Base-by-base conservation (phyloP, 2,113 vertebrate genomes). In the Acrocephalus kingi region DNA sequence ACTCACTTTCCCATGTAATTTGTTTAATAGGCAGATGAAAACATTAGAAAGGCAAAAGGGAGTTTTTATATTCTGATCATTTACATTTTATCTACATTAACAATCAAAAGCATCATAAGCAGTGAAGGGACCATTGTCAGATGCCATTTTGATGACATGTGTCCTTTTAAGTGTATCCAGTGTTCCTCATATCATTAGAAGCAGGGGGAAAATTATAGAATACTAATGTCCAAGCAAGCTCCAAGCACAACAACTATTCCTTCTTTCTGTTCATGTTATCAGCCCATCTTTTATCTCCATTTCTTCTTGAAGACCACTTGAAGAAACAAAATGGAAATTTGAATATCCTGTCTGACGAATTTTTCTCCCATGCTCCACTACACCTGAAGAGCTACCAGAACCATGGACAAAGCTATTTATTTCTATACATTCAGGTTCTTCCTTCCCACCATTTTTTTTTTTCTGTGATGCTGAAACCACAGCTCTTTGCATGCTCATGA, bases 61-160 rank as follows among this genome's bases (percentile, higher is more conserved):
- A 95, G 51, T 6, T 83, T 96, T 95, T 91, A 79, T 66, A 93
- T 93, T 95, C 87, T 94, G 78, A 91, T 94, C 71, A 91, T 88
- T 95, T 94, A 91, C 87, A 85, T 89, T 93, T 91, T 89, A 79
- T 95, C 84, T 90, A 41, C 90, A 93, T 93, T 94, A 96, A 88
- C 80, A 87, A 92, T 94, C 84, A 86, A 85, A 97, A 93, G 59
- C 92, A 85, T 85, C 82, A 73, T 69, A 88, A 79, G 87, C 85
- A 94, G 72, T 20, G 52, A 85, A 63, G 62, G 67, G 62, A 74
- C 48, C 59, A 59, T 66, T 91, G 87, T 85, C 87, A 93, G 82
- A 89, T 85, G 86, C 8, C 11, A 76, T 84, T 96, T 91, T 94
- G 92, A 96, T 71, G 81, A 84, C 51, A 69, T 31, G 63, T 43